Conservation (phyloP, 2,113 vertebrate genomes). For the Colaptes auratus region DNA sequence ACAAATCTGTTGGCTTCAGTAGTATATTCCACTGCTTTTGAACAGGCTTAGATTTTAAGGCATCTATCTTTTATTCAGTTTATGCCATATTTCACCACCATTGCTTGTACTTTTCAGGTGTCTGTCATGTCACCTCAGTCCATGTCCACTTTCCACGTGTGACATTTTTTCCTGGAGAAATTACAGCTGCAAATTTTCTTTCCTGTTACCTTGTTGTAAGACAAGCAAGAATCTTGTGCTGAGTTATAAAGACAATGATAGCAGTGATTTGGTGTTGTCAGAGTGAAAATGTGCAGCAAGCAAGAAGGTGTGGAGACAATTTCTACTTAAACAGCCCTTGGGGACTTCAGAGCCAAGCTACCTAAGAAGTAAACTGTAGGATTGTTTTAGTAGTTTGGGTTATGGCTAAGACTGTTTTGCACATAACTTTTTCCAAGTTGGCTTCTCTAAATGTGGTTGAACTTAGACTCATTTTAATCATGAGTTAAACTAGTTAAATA, state of each 20-base stretch:
- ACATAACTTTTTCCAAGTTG: neutral
- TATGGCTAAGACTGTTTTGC: neutral
- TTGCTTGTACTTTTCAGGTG: neutral
- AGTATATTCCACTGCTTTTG: neutral
- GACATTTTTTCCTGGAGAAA: neutral
- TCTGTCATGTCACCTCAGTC: neutral
- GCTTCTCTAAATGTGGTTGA: neutral
- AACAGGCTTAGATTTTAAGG: neutral
- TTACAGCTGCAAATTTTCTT: neutral
- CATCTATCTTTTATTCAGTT: neutral
- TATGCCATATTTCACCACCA: neutral
- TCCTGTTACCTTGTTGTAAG: neutral
- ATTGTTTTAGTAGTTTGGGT: neutral
- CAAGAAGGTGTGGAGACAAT: neutral
- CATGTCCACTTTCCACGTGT: neutral
- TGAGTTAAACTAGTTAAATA: neutral
- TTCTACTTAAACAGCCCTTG: neutral
- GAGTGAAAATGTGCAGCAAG: neutral
- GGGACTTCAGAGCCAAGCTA: neutral
- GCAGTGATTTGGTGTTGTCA: neutral
- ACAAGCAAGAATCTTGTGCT: neutral
- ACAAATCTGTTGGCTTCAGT: neutral
- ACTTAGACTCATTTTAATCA: neutral
- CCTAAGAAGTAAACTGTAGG: neutral
- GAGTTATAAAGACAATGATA: neutral